Evolutionary conservation across 1,140 invertebrate species (phyloP).

Genomic region (Cydia splendana): DNA sequence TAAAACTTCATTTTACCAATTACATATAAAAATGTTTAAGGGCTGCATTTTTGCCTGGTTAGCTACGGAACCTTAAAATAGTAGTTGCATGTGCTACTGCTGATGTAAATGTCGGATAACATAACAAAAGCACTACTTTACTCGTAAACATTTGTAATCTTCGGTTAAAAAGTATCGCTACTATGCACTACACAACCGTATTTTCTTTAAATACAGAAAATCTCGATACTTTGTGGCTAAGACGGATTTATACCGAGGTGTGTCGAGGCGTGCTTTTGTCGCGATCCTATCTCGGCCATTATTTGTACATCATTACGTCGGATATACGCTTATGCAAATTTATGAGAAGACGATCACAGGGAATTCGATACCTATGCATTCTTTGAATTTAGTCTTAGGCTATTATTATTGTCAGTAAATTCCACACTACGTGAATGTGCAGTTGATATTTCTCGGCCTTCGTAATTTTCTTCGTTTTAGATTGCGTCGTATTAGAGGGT

Average conservation of each 20-base stretch:
- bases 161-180: background rate
- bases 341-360: constrained; percentile 14
- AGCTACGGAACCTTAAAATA: background rate
- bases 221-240: constrained; percentile 34
- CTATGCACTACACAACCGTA: background rate
- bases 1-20: background rate
- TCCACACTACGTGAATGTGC: background rate
- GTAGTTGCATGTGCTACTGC: background rate
- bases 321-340: constrained; percentile 37
- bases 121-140: constrained; percentile 9
- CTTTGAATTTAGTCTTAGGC: background rate
- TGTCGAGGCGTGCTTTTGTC: constrained; percentile 37
- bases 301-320: constrained; percentile 43
- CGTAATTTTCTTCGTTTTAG: no score
- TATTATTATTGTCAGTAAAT: background rate
- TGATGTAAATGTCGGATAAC: background rate
- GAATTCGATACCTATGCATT: constrained; percentile 11
- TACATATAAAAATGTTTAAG: background rate
- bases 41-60: background rate
- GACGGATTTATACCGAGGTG: constrained; percentile 37
- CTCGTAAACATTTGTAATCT: constrained; percentile 14
- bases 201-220: constrained; percentile 37
- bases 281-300: constrained; percentile 40
- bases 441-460: no score
- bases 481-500: no score